Conservation (phyloP, 2,888 invertebrate species). For the Chironomus riparius region DNA sequence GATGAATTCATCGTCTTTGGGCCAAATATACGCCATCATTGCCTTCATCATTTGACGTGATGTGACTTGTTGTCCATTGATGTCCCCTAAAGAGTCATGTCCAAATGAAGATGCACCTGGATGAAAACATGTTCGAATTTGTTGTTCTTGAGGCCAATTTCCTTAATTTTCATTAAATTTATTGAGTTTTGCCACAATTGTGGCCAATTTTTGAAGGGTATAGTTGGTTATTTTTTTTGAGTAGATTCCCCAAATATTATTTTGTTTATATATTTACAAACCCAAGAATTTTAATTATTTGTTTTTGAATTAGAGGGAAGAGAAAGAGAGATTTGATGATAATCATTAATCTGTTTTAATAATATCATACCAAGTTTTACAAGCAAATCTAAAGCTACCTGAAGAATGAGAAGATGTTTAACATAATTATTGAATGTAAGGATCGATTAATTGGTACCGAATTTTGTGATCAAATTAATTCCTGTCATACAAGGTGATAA, state of each 20-base stretch:
- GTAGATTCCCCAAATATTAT: not conserved
- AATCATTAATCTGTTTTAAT: too few species aligned
- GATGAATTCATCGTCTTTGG: constrained; percentile 55
- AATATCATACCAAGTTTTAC: too few species aligned
- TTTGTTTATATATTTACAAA: not conserved
- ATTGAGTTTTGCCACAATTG: not conserved
- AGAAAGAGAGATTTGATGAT: not conserved
- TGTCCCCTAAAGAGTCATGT: constrained; percentile 50
- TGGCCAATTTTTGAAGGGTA: not conserved
- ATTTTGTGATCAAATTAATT: too few species aligned
- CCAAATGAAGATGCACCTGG: constrained; percentile 61
- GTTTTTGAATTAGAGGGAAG: not conserved
- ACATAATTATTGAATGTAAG: too few species aligned
- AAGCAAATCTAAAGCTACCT: too few species aligned
- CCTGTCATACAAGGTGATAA: too few species aligned
- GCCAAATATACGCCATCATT: constrained; percentile 93
- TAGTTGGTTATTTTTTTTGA: too few species aligned
- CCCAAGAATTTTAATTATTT: not conserved
- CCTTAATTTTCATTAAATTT: not conserved
- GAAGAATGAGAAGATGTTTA: too few species aligned
- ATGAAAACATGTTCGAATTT: constrained; percentile 76
- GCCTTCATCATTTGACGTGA: constrained; percentile 71
- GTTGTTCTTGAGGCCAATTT: constrained; percentile 26
- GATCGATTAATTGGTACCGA: too few species aligned
- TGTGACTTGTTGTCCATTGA: constrained; percentile 54